Conservation (phyloP, 2,888 invertebrate genomes). For the Eupithecia dodoneata region DNA sequence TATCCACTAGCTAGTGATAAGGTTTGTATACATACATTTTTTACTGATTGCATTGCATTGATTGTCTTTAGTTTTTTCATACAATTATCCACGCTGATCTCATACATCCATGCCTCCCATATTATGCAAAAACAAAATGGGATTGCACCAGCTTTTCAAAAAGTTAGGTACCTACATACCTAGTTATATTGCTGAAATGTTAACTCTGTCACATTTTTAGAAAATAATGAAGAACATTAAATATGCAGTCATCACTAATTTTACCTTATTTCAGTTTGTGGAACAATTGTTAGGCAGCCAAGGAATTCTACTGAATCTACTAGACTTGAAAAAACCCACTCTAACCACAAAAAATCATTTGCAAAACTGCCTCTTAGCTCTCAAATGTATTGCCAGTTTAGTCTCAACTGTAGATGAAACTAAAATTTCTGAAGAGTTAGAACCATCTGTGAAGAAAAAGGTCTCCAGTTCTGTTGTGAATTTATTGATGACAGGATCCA, state of each 20-base stretch:
- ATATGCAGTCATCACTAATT: neutral
- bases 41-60: no score
- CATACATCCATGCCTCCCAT: no score
- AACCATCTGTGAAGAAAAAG: constrained; percentile 61
- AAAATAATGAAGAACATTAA: neutral
- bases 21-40: constrained; percentile 49
- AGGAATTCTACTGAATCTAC: constrained; percentile 65
- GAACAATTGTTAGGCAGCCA: constrained; percentile 68
- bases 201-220: neutral
- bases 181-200: neutral
- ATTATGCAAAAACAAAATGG: no score
- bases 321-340: constrained; percentile 55
- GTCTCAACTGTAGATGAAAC: constrained; percentile 60
- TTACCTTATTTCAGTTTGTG: constrained; percentile 58
- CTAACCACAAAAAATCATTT: constrained; percentile 56
- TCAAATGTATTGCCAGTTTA: constrained; percentile 68
- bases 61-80: neutral
- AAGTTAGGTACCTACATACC: no score
- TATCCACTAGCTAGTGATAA: constrained; percentile 59
- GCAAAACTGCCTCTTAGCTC: constrained; percentile 64
- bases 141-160: no score
- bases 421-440: constrained; percentile 44
- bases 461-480: constrained; percentile 69
- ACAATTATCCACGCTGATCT: neutral
- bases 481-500: constrained; percentile 67